phyloP scores from a whole-genome alignment of 2,888 invertebrate genomes.

The Drosophila tanythrix region DNA sequence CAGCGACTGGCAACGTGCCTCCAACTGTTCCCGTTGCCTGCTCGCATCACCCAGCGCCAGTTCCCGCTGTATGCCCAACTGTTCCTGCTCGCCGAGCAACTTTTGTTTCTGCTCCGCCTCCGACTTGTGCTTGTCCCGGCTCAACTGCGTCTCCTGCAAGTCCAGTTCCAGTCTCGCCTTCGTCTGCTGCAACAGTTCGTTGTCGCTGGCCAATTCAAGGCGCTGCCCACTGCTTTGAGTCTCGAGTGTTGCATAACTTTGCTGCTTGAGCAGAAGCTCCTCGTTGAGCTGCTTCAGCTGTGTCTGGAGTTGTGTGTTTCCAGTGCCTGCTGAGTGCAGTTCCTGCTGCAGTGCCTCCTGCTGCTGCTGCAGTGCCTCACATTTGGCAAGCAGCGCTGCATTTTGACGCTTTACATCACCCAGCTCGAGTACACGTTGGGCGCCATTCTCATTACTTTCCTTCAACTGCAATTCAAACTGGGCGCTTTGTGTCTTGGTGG shows the following conservation, averaged over 20 bases:
- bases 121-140: constrained; percentile 81
- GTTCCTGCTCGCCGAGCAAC: constrained; percentile 64
- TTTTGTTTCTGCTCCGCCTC: constrained; percentile 81
- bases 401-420: constrained; percentile 68
- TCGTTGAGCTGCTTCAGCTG: constrained; percentile 76
- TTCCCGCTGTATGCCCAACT: constrained; percentile 86
- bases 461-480: constrained; percentile 63
- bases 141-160: constrained; percentile 73
- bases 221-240: constrained; percentile 53
- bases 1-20: constrained; percentile 87
- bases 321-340: constrained; percentile 78
- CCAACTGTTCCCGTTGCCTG: constrained; percentile 86
- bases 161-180: constrained; percentile 80
- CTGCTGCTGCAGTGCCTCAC: constrained; percentile 55
- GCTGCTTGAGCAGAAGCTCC: constrained; percentile 73
- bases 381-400: constrained; percentile 59
- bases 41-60: constrained; percentile 87
- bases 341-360: constrained; percentile 83
- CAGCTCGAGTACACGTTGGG: constrained; percentile 77
- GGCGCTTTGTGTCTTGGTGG: constrained; percentile 19
- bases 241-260: constrained; percentile 52
- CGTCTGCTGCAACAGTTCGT: constrained; percentile 72
- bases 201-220: constrained; percentile 64
- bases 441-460: constrained; percentile 41
- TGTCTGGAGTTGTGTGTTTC: constrained; percentile 51